Percentiles rank a stretch among this genome's conserved stretches.
These are phyloP conservation scores for Coleophora flavipennella DNA, from an alignment of 2,888 invertebrate genomes.

Conservation along the genomic window DNA sequence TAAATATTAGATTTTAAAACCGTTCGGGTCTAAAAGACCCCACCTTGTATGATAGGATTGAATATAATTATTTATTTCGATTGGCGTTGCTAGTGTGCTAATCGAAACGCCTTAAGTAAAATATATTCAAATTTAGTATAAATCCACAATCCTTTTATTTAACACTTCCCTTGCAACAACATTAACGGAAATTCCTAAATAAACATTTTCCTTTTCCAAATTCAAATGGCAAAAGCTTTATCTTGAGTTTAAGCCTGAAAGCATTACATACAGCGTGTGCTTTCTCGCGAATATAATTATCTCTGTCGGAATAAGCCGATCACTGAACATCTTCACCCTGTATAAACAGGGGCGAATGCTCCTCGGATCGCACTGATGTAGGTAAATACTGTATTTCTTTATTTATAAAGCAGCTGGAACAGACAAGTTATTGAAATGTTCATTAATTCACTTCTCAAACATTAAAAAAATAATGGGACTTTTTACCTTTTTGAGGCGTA, in stretches of 20 bases:
- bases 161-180: background rate
- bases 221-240: background rate
- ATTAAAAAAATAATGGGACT: too few species aligned
- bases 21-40: too few species aligned
- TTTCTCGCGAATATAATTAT: slow-evolving; percentile 54
- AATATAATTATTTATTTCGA: too few species aligned
- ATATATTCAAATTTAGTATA: too few species aligned
- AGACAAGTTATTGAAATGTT: slow-evolving; percentile 11
- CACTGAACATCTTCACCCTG: slow-evolving; percentile 59
- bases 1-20: too few species aligned
- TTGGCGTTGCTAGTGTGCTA: too few species aligned
- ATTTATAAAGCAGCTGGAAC: slow-evolving; percentile 22
- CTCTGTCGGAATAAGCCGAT: slow-evolving; percentile 64
- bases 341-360: slow-evolving; percentile 42
- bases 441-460: too few species aligned
- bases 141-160: slow-evolving; percentile 5
- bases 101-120: too few species aligned
- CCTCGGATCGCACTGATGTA: too few species aligned
- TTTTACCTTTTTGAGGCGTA: too few species aligned
- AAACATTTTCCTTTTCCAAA: background rate
- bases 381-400: slow-evolving; percentile 3
- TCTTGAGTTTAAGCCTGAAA: background rate
- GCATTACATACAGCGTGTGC: slow-evolving; percentile 27
- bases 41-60: too few species aligned
- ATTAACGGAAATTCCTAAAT: background rate